These are phyloP conservation scores for Leptobrachium ailaonicum DNA, from an alignment of 2,113 vertebrate genomes.

Conservation along the genomic window DNA sequence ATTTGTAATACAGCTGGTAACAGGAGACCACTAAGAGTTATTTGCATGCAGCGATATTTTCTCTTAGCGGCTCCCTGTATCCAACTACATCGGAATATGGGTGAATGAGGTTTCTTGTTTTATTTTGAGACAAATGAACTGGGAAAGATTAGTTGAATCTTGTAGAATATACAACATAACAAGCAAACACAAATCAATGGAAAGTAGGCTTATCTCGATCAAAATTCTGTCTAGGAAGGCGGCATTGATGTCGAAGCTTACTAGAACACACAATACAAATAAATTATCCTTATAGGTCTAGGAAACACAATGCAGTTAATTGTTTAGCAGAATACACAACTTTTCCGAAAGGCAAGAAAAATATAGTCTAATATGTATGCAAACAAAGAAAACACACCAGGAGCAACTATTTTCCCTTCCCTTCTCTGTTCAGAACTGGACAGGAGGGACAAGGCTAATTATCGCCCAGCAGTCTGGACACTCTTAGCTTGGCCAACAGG, in stretches of 20 bases:
- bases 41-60: too few species aligned
- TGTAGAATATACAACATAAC: slow-evolving; percentile 4
- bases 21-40: too few species aligned
- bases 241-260: slow-evolving; percentile 6
- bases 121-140: not conserved
- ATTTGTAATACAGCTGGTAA: too few species aligned
- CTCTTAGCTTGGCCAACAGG: slow-evolving; percentile 9
- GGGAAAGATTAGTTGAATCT: not conserved
- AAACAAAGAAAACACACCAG: slow-evolving; percentile 38
- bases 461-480: slow-evolving; percentile 32
- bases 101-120: too few species aligned
- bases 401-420: slow-evolving; percentile 30
- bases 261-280: slow-evolving; percentile 29
- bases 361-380: slow-evolving; percentile 16
- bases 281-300: slow-evolving; percentile 17
- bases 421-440: slow-evolving; percentile 27
- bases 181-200: slow-evolving; percentile 21
- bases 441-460: slow-evolving; percentile 13
- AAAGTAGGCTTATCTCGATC: slow-evolving; percentile 14
- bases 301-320: slow-evolving; percentile 34
- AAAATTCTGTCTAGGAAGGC: slow-evolving; percentile 19
- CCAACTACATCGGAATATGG: too few species aligned
- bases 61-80: too few species aligned
- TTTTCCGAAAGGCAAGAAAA: slow-evolving; percentile 27
- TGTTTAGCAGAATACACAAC: slow-evolving; percentile 19